Evolutionary conservation across 1,140 invertebrate species (phyloP), one percentile per base, ranked within the genome.

Genomic region (Drosophila parvula): DNA sequence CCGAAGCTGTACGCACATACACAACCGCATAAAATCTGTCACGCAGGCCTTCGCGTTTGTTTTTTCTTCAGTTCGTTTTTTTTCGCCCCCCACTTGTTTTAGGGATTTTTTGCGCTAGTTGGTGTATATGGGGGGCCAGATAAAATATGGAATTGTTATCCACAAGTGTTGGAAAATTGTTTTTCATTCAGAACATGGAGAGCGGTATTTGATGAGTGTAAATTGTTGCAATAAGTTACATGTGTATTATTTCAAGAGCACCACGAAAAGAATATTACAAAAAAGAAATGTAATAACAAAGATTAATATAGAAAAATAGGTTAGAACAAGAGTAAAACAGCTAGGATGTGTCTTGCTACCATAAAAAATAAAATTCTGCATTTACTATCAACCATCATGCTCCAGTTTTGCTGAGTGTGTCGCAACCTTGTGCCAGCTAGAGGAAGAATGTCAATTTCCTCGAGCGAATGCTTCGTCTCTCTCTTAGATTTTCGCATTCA

Each of bases 61-160:
- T 59, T 71, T 70, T 71, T 28, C 45, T 67, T 63, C 10, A 30
- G 10, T 14, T 27, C 12, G 16, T 59, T 27, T 61, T 27, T 60
- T 28, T 40, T n/a, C n/a, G n/a, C n/a, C n/a, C n/a, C 5, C 27
- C 27, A 36, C 50, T 55, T 48, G 8, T 11, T 11, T 60, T 51
- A 60, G 58, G 14, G n/a, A 38, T 32, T 60, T 69, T 45, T 40
- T 32, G 27, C 32, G 45, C 16, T 32, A 30, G 47, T 41, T 18
- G 4, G 12, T 41, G 27, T 22, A 38, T 53, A 30, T 48, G 28
- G 68, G 55, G 50, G 11, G 14, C 28, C 30, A 34, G 5, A 50
- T 59, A 41, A 71, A 71, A 59, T 67, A 69, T 55, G 65, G 65
- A 70, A 48, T 58, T 71, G 43, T 48, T 59, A 50, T 58, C 36